These are phyloP conservation scores for Sapajus apella DNA, from an alignment of 2,113 vertebrate species.

Conservation along the genomic window DNA sequence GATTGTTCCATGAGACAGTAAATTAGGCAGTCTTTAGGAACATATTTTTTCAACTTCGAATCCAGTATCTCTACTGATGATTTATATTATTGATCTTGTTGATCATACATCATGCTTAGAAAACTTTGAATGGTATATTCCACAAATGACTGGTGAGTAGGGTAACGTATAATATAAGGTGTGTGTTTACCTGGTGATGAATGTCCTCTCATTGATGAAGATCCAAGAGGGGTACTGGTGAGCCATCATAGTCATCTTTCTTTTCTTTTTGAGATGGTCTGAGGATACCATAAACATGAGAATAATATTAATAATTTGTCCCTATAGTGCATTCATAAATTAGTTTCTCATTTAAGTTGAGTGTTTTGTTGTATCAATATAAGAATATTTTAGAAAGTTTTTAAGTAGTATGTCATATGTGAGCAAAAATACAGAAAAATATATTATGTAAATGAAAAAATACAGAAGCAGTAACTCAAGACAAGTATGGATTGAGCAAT, in stretches of 20 bases:
- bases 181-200: constrained; percentile 79
- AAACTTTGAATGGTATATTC: not conserved
- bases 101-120: not conserved
- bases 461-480: not conserved
- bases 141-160: not conserved
- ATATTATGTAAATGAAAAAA: not conserved
- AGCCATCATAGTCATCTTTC: constrained; percentile 71
- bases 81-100: not conserved
- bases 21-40: not conserved
- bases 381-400: not conserved
- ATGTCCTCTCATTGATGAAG: constrained; percentile 81
- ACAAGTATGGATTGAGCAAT: not conserved
- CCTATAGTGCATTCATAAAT: not conserved
- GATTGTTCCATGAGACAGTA: not conserved
- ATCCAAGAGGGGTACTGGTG: constrained; percentile 73
- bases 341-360: not conserved
- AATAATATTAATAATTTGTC: constrained; percentile 14
- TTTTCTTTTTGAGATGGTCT: constrained; percentile 62
- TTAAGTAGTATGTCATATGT: not conserved
- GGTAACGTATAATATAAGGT: not conserved
- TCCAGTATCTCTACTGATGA: not conserved
- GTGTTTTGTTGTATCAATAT: not conserved
- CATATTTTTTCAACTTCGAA: not conserved
- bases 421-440: not conserved
- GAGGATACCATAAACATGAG: constrained; percentile 55